Percentiles rank a stretch among this genome's conserved stretches.
Evolutionary conservation across 53 echinoderm and acorn worm species (phyloP).

Genomic region (Antedon mediterranea): DNA sequence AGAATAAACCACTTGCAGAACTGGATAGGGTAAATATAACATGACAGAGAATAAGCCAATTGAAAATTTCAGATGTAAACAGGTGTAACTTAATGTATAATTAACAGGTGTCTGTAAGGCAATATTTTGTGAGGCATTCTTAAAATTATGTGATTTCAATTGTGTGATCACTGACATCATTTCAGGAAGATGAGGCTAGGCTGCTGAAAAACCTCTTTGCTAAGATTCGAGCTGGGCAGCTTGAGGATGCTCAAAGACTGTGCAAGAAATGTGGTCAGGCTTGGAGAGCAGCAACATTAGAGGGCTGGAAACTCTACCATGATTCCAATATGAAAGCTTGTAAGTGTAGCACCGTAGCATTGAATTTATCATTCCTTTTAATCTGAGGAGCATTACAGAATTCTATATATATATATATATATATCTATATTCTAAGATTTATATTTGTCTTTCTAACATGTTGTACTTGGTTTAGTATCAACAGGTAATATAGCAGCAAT

Average conservation of each 20-base stretch:
- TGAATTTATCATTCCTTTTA: no score
- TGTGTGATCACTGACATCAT: background rate
- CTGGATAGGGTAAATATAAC: slow-evolving; percentile 81
- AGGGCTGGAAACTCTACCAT: slow-evolving; percentile 76
- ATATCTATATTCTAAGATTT: no score
- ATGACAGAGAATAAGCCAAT: no score
- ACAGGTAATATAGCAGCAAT: slow-evolving; percentile 48
- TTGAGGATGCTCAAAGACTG: slow-evolving; percentile 88
- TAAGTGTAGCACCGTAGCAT: no score
- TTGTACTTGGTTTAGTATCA: slow-evolving; percentile 17
- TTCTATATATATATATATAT: no score
- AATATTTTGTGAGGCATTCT: no score
- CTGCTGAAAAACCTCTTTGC: slow-evolving; percentile 62
- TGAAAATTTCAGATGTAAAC: no score
- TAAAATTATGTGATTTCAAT: no score
- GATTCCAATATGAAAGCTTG: slow-evolving; percentile 48
- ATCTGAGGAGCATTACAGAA: no score
- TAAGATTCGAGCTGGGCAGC: slow-evolving; percentile 64
- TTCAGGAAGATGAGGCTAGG: slow-evolving; percentile 70
- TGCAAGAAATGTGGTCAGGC: slow-evolving; percentile 85
- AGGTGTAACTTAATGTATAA: no score
- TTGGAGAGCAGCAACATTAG: slow-evolving; percentile 74
- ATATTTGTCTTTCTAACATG: background rate
- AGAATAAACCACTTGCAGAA: slow-evolving; percentile 52
- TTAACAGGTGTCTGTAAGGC: no score